A percentile compares a stretch with the other conserved stretches of the same genome.
Conservation (phyloP, 2,797 vertebrate genomes). For the Anomalospiza imberbis region DNA sequence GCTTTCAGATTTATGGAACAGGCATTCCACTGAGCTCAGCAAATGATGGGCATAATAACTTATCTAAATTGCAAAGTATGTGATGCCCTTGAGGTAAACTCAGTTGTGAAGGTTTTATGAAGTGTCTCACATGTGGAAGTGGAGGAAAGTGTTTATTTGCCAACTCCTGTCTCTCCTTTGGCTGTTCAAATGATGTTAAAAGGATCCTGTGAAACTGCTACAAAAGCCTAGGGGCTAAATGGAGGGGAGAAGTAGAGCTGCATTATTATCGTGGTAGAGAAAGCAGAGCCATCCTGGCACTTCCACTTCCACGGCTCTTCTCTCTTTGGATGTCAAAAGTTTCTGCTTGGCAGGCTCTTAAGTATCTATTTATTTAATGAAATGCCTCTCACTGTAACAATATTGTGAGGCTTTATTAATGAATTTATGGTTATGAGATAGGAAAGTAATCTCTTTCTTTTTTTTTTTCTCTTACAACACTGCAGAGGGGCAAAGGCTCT, state of each 20-base stretch:
- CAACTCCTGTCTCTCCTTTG: slow-evolving; percentile 47
- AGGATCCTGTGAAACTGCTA: slow-evolving; percentile 46
- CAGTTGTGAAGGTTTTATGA: slow-evolving; percentile 62
- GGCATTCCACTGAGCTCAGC: slow-evolving; percentile 61
- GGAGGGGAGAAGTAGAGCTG: slow-evolving; percentile 1
- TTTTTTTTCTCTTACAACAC: background rate
- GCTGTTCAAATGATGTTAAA: slow-evolving; percentile 43
- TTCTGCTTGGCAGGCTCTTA: slow-evolving; percentile 14
- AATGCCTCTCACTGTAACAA: background rate
- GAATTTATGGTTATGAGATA: background rate
- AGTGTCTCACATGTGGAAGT: slow-evolving; percentile 60
- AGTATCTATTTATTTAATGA: slow-evolving; percentile 18
- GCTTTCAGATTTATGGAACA: slow-evolving; percentile 65
- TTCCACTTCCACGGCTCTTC: background rate
- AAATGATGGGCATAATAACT: slow-evolving; percentile 62
- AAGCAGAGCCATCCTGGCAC: background rate
- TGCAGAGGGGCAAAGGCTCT: background rate
- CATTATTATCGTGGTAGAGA: background rate
- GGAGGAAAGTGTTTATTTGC: slow-evolving; percentile 56
- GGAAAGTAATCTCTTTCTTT: background rate
- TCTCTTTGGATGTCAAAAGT: background rate
- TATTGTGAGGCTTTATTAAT: slow-evolving; percentile 10
- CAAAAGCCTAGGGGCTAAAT: slow-evolving; percentile 35
- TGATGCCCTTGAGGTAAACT: slow-evolving; percentile 67
- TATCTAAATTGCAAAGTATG: slow-evolving; percentile 66